Base-by-base conservation (phyloP, 2,113 vertebrate species). In the Platichthys flesus region DNA sequence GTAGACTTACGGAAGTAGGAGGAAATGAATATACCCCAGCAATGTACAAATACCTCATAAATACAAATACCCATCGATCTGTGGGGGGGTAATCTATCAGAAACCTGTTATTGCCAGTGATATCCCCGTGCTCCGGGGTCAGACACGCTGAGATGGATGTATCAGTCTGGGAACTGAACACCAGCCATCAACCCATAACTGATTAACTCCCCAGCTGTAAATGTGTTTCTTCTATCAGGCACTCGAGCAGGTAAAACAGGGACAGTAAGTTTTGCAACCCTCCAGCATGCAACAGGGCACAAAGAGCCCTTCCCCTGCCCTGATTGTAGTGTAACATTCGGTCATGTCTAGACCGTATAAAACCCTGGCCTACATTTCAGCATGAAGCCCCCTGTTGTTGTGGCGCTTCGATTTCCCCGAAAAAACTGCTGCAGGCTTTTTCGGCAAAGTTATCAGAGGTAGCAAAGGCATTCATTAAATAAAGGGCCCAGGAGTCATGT, bases 391-490 rank as follows among this genome's bases (percentile, higher is more conserved):
- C 20, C 55, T 18, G 31, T 42, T 64, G 63, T 61, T 51, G 56
- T 35, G 55, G 20, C 15, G 35, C 49, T 12, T 62, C 21, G 9
- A 13, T 81, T 80, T 80, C 81, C 83, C 64, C 79, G 75, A 57
- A 16, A 15, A 56, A 51, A 57, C 18, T 66, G 71, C 67, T 79
- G 49, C 58, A 9, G 52, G 62, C 71, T 58, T 2, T 75, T 52
- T 85, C 76, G 68, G 77, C 66, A 28, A 69, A 76, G 83, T 89
- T 91, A 90, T 90, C 89, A 81, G 84, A 5, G 21, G 78, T 31
- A 70, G 85, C 84, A 85, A 85, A 92, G 87, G 79, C 85, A 85
- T 87, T 87, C 89, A 89, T 85, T 90, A 94, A 94, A 92, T 78
- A 91, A 87, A 80, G 58, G 61, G 40, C 76, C 78, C 60, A 15